phyloP scores from a whole-genome alignment of 2,888 invertebrate genomes.

The Boloria euphrosyne region DNA sequence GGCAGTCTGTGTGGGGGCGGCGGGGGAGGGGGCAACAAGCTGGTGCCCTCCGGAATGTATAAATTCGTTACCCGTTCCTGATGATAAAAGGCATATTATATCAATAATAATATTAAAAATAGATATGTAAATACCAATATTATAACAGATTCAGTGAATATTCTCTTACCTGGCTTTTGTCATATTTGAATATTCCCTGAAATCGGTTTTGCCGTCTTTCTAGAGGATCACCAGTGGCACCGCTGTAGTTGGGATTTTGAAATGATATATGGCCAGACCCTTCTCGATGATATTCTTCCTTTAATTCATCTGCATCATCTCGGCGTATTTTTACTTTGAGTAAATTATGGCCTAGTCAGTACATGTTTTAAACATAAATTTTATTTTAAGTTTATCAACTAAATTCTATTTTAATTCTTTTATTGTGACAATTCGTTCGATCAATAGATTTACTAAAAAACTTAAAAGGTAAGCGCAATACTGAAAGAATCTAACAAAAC shows the following conservation, averaged over 20 bases:
- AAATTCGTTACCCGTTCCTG: conserved; percentile 84
- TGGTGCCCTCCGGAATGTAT: conserved; percentile 86
- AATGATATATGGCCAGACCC: conserved; percentile 90
- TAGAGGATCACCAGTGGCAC: conserved; percentile 73
- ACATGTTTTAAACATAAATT: conserved; percentile 8
- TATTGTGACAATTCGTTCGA: no score
- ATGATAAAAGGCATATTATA: neutral
- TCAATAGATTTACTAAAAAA: no score
- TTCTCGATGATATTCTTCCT: conserved; percentile 67
- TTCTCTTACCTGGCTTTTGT: conserved; percentile 85
- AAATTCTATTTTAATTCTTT: neutral
- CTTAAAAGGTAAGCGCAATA: no score
- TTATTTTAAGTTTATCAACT: neutral
- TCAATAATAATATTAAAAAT: neutral
- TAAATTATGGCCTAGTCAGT: conserved; percentile 19
- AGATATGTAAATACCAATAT: neutral
- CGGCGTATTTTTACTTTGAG: conserved; percentile 51
- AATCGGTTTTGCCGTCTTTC: conserved; percentile 65
- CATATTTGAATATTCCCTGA: conserved; percentile 88
- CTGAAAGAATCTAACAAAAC: no score
- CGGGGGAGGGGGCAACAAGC: conserved; percentile 85
- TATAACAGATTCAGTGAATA: no score
- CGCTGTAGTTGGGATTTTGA: conserved; percentile 92
- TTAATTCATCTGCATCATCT: conserved; percentile 55
- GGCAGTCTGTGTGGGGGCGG: conserved; percentile 78